Percentiles rank a stretch among this genome's conserved stretches.
phyloP scores from a whole-genome alignment of 2,113 vertebrate species.

The Megaleporinus macrocephalus region DNA sequence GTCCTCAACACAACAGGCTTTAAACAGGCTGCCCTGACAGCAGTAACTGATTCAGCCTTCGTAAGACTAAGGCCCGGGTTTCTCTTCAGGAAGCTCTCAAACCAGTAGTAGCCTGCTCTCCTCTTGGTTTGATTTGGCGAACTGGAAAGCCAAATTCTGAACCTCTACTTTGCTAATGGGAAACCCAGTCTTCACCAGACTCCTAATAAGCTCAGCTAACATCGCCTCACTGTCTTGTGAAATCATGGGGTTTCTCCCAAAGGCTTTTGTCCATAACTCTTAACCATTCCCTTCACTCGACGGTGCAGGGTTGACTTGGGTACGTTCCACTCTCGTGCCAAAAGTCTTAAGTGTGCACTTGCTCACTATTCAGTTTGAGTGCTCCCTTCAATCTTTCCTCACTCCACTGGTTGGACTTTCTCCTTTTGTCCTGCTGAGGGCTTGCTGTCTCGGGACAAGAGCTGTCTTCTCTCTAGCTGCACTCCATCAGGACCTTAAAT shows the following conservation, averaged over 20 bases:
- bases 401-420: slow-evolving; percentile 32
- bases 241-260: slow-evolving; percentile 35
- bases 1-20: background rate
- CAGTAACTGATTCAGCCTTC: slow-evolving; percentile 31
- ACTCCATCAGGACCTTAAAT: background rate
- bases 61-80: slow-evolving; percentile 19
- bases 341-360: slow-evolving; percentile 2
- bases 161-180: slow-evolving; percentile 33
- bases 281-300: slow-evolving; percentile 25
- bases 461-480: background rate
- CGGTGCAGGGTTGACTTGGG: slow-evolving; percentile 35
- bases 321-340: slow-evolving; percentile 26
- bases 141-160: slow-evolving; percentile 48
- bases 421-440: background rate
- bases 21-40: slow-evolving; percentile 10
- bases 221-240: slow-evolving; percentile 14
- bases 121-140: slow-evolving; percentile 26
- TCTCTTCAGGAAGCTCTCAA: slow-evolving; percentile 19
- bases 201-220: slow-evolving; percentile 22
- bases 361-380: slow-evolving; percentile 19
- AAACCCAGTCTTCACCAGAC: slow-evolving; percentile 30
- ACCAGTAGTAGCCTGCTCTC: slow-evolving; percentile 32
- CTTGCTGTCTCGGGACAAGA: background rate
- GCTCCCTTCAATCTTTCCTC: slow-evolving; percentile 36
- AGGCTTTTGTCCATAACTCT: slow-evolving; percentile 12